Conservation (phyloP, 2,888 invertebrate species). For the Notodonta ziczac region DNA sequence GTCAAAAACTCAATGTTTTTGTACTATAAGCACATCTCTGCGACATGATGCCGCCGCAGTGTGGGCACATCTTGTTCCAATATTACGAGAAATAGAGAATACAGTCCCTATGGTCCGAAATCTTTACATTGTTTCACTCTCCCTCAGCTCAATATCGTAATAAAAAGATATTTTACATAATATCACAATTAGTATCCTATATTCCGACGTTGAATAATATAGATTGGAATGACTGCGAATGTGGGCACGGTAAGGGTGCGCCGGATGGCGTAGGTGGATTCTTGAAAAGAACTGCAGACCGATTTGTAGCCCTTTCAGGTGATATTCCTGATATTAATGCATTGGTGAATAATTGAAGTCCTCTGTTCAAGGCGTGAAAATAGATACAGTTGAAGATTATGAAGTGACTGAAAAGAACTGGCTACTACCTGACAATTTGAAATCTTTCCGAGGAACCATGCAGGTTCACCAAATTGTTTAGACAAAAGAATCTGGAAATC, state of each 20-base stretch:
- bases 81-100: constrained; percentile 23
- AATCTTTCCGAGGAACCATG: constrained; percentile 23
- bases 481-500: constrained; percentile 11
- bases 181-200: too few relatives aligned
- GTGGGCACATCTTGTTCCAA: constrained; percentile 24
- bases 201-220: too few relatives aligned
- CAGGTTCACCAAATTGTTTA: constrained; percentile 18
- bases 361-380: constrained; percentile 9
- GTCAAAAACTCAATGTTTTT: constrained; percentile 20
- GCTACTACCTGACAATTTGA: constrained; percentile 16
- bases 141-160: too few relatives aligned
- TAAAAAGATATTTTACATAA: too few relatives aligned
- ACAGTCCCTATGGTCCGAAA: constrained; percentile 15
- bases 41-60: constrained; percentile 24
- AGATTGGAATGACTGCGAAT: too few relatives aligned
- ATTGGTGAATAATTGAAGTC: constrained; percentile 9
- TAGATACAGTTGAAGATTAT: constrained; percentile 16
- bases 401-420: constrained; percentile 15
- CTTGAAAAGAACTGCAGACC: too few relatives aligned
- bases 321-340: too few relatives aligned
- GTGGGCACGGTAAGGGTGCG: too few relatives aligned
- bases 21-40: constrained; percentile 19
- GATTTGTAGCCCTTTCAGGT: too few relatives aligned
- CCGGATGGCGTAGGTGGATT: too few relatives aligned
- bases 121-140: constrained; percentile 20